Evolutionary conservation across 2,888 invertebrate species (phyloP).

Genomic region (Anodontia alba): DNA sequence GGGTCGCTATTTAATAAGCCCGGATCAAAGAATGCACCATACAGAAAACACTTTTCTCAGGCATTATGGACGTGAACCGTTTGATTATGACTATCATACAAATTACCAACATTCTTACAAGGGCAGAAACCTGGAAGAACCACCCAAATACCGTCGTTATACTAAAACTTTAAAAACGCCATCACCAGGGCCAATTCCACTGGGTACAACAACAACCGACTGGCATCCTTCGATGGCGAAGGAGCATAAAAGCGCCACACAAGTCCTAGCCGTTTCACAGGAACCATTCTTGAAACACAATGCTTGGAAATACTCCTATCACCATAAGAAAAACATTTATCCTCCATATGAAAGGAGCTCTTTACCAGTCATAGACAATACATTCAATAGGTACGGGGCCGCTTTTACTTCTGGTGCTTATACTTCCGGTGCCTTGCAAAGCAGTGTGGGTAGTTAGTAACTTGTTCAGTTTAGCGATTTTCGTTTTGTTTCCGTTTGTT

Average conservation of each 20-base stretch:
- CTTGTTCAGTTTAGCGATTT: no score
- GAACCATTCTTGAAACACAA: constrained; percentile 79
- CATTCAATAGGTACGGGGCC: constrained; percentile 70
- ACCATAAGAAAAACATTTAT: constrained; percentile 76
- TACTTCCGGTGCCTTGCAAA: background rate
- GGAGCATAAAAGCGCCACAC: constrained; percentile 69
- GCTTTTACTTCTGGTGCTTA: constrained; percentile 48
- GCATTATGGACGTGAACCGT: constrained; percentile 65
- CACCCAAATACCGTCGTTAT: constrained; percentile 72
- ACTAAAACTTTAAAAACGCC: constrained; percentile 66
- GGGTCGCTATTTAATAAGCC: constrained; percentile 67
- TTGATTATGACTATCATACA: constrained; percentile 68
- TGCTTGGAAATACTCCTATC: constrained; percentile 80
- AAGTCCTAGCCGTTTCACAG: constrained; percentile 79
- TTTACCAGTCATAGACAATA: constrained; percentile 63
- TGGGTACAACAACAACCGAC: constrained; percentile 72
- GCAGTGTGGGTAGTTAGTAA: background rate
- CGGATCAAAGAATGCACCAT: constrained; percentile 71
- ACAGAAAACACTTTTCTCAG: constrained; percentile 75
- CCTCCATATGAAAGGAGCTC: constrained; percentile 73
- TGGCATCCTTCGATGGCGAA: constrained; percentile 65
- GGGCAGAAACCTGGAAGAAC: constrained; percentile 59
- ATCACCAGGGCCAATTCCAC: constrained; percentile 53
- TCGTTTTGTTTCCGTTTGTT: no score
- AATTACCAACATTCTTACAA: constrained; percentile 70